Evolutionary conservation across 2,888 invertebrate genomes (phyloP), one percentile per base, ranked within the genome.

Genomic region (Alitta virens): DNA sequence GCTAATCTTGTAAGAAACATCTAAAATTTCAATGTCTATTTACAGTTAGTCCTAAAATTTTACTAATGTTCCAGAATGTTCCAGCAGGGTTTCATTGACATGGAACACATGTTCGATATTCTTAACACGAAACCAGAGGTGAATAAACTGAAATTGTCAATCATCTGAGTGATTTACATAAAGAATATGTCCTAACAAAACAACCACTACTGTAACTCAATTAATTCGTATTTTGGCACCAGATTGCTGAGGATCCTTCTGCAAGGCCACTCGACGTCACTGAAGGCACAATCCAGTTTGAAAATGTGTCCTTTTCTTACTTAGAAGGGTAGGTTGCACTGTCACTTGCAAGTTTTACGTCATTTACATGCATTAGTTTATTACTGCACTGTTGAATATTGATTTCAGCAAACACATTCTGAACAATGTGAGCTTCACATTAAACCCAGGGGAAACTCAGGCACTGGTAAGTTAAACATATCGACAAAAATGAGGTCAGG

Each of bases 81-180:
- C 62, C 96, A 96, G 78, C 92, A 91, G 84, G 93, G 94, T 79
- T 95, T 97, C 76, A 88, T 96, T 16, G 96, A 97, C 77, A 96
- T 97, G 96, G 96, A 97, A 83, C 95, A 96, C 82, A 96, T 97
- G 96, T 93, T 96, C 77, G 94, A 95, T 72, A 82, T 97, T 68
- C 85, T 97, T 75, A 87, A 89, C 33, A 91, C 92, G 75, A 88
- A 91, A 49, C 88, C 90, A 56, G 94, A 96, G 83, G 87, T 66
- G n/a, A n/a, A n/a, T n/a, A n/a, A n/a, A n/a, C n/a, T n/a, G n/a
- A n/a, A n/a, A n/a, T n/a, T n/a, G n/a, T n/a, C n/a, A n/a, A n/a
- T n/a, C n/a, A n/a, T n/a, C n/a, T n/a, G n/a, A n/a, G n/a, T n/a
- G n/a, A n/a, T n/a, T n/a, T n/a, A n/a, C n/a, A n/a, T n/a, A n/a